Conservation (phyloP, 2,797 vertebrate species). For the Pogonophryne albipinna region DNA sequence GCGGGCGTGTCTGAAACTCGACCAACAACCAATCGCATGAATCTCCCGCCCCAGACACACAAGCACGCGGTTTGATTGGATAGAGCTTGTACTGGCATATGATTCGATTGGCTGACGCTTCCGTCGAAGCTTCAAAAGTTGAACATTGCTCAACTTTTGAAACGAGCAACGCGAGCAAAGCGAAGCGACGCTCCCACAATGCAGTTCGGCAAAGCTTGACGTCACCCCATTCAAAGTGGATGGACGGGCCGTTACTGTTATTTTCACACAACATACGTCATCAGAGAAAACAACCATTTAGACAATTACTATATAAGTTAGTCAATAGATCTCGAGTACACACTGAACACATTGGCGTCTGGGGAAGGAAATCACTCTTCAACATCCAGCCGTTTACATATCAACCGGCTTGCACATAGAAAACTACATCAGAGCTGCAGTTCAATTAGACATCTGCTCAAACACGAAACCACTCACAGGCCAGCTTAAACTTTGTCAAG, state of each 20-base stretch:
- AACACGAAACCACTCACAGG: constrained; percentile 17
- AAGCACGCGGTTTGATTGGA: no score
- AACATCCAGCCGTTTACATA: not conserved
- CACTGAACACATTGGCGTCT: not conserved
- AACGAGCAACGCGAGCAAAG: no score
- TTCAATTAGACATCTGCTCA: constrained; percentile 48
- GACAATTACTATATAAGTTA: constrained; percentile 3
- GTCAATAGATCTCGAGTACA: constrained; percentile 1
- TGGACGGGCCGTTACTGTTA: not conserved
- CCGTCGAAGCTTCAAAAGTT: no score
- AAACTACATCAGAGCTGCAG: constrained; percentile 35
- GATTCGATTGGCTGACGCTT: no score
- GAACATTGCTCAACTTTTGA: no score
- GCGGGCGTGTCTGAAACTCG: no score
- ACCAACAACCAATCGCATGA: no score
- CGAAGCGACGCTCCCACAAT: no score
- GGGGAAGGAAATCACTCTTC: constrained; percentile 12
- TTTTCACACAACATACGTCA: constrained; percentile 23
- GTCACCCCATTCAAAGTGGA: no score
- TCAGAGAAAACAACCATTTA: constrained; percentile 10
- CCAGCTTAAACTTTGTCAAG: constrained; percentile 34
- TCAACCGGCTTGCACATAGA: constrained; percentile 10
- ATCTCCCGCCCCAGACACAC: no score
- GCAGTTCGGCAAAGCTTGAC: no score
- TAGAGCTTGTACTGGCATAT: no score